phyloP scores from a whole-genome alignment of 2,113 vertebrate genomes.

The Polypterus senegalus region DNA sequence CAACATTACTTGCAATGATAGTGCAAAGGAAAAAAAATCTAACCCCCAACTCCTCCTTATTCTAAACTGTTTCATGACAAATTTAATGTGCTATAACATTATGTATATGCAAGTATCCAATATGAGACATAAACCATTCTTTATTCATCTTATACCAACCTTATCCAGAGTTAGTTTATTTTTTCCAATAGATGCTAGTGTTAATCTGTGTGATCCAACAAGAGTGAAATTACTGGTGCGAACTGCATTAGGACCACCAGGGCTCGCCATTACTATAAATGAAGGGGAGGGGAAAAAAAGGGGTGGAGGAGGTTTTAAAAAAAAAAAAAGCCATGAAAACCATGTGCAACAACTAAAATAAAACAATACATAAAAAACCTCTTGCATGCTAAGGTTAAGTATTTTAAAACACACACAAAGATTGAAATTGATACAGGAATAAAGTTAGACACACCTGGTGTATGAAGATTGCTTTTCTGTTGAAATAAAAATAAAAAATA shows the following conservation, averaged over 20 bases:
- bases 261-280: conserved; percentile 69
- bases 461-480: conserved; percentile 74
- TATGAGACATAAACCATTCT: not conserved
- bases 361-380: not conserved
- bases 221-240: conserved; percentile 78
- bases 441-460: conserved; percentile 60
- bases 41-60: too few relatives aligned
- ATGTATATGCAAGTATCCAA: too few relatives aligned
- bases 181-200: conserved; percentile 64
- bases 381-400: not conserved
- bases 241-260: conserved; percentile 71
- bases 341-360: too few relatives aligned
- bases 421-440: not conserved
- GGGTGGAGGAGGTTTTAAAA: not conserved
- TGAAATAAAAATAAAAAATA: conserved; percentile 18
- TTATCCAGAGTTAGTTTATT: conserved; percentile 77
- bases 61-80: not conserved
- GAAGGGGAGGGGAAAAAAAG: not conserved
- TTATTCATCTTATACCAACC: conserved; percentile 45
- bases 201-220: conserved; percentile 74
- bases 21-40: too few relatives aligned
- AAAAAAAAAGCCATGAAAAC: too few relatives aligned
- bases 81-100: not conserved
- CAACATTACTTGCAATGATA: too few relatives aligned
- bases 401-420: not conserved